Conservation (phyloP, 2,888 invertebrate genomes). For the Alviniconcha strummeri region DNA sequence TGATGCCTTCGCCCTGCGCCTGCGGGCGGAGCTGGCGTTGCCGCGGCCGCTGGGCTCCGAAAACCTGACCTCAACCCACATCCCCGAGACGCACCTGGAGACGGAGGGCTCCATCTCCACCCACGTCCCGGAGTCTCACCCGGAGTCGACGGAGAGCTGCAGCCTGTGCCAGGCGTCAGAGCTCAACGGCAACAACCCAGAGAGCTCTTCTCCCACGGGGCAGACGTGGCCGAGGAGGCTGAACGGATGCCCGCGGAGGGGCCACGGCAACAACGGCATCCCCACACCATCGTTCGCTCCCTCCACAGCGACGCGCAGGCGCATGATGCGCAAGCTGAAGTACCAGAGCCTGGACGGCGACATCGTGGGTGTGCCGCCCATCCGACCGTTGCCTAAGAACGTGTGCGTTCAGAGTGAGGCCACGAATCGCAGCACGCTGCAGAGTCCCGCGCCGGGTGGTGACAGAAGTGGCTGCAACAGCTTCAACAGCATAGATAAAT, state of each 20-base stretch:
- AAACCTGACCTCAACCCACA: conserved; percentile 18
- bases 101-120: conserved; percentile 21
- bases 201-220: neutral
- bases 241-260: neutral
- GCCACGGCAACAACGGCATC: neutral
- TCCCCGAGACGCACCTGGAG: conserved; percentile 24
- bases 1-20: conserved; percentile 50
- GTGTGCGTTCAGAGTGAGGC: neutral
- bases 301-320: conserved; percentile 2
- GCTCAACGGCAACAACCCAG: no score
- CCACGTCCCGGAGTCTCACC: conserved; percentile 21
- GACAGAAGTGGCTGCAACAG: no score
- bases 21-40: conserved; percentile 54
- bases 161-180: no score
- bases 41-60: neutral
- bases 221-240: neutral
- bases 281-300: neutral
- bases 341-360: conserved; percentile 41
- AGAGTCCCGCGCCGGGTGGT: no score
- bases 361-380: conserved; percentile 14
- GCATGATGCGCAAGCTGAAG: conserved; percentile 28
- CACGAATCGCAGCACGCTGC: no score
- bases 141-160: conserved; percentile 7
- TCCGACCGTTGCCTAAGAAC: neutral
- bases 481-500: no score